phyloP scores from a whole-genome alignment of 2,888 invertebrate species.

The Blomia tropicalis region DNA sequence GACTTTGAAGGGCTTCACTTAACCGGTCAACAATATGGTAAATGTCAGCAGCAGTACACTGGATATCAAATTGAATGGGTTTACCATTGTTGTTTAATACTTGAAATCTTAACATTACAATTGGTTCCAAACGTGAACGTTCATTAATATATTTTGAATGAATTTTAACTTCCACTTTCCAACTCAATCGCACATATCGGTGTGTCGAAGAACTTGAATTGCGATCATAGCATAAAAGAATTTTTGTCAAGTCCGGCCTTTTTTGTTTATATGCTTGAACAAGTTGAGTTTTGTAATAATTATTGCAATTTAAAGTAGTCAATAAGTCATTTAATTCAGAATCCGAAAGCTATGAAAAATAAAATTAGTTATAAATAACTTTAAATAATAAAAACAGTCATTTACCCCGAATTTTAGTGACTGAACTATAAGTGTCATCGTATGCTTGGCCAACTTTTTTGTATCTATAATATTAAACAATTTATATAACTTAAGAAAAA shows the following conservation, averaged over 20 bases:
- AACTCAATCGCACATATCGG: neutral
- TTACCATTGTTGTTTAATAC: neutral
- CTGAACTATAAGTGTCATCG: neutral
- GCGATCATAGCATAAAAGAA: neutral
- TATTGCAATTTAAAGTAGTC: neutral
- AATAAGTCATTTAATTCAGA: neutral
- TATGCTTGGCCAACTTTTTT: neutral
- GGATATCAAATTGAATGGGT: neutral
- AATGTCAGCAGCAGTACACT: neutral
- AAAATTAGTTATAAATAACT: neutral
- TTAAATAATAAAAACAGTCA: neutral
- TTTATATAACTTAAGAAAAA: neutral
- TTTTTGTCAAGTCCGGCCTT: neutral
- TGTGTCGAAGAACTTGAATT: neutral
- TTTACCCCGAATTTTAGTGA: conserved; percentile 2
- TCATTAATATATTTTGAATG: neutral
- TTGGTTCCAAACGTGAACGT: neutral
- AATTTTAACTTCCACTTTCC: conserved; percentile 1
- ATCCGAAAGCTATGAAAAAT: neutral
- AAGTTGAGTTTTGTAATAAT: neutral
- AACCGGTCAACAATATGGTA: neutral
- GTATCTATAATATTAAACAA: neutral
- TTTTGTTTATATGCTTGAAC: neutral
- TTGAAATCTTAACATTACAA: neutral
- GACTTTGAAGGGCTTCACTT: neutral